A percentile compares a stretch with the other conserved stretches of the same genome.
Conservation (phyloP, 2,888 invertebrate species). For the Arge pagana region DNA sequence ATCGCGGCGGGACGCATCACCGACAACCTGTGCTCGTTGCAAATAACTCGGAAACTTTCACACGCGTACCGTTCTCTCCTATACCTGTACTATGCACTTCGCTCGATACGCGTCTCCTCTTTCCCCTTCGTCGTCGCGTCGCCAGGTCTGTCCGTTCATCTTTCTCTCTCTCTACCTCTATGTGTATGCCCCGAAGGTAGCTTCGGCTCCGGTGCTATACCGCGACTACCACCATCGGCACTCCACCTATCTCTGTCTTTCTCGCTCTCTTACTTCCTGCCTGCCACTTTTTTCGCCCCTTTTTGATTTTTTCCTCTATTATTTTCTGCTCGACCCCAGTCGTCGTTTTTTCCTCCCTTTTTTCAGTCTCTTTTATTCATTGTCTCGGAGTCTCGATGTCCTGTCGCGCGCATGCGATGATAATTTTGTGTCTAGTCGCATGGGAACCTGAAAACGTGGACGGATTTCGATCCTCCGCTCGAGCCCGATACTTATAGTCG, state of each 20-base stretch:
- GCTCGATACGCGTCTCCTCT: slow-evolving; percentile 10
- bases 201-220: too few species aligned
- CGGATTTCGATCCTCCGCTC: too few species aligned
- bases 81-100: slow-evolving; percentile 18
- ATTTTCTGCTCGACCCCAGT: slow-evolving; percentile 8
- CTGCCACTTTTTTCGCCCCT: slow-evolving; percentile 15
- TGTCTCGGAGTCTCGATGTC: too few species aligned
- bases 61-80: slow-evolving; percentile 24
- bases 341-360: neutral
- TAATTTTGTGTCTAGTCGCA: too few species aligned
- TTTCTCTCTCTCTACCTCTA: neutral
- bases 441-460: too few species aligned
- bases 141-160: neutral
- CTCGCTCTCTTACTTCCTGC: slow-evolving; percentile 11
- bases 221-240: too few species aligned
- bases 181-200: neutral
- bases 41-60: slow-evolving; percentile 46
- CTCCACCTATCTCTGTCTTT: slow-evolving; percentile 18
- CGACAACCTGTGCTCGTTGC: slow-evolving; percentile 42
- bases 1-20: neutral
- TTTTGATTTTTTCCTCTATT: slow-evolving; percentile 4
- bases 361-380: neutral
- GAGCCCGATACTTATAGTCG: too few species aligned
- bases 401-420: too few species aligned
- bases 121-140: slow-evolving; percentile 2